Conservation (phyloP, 2,797 vertebrate genomes). For the Martes flavigula region DNA sequence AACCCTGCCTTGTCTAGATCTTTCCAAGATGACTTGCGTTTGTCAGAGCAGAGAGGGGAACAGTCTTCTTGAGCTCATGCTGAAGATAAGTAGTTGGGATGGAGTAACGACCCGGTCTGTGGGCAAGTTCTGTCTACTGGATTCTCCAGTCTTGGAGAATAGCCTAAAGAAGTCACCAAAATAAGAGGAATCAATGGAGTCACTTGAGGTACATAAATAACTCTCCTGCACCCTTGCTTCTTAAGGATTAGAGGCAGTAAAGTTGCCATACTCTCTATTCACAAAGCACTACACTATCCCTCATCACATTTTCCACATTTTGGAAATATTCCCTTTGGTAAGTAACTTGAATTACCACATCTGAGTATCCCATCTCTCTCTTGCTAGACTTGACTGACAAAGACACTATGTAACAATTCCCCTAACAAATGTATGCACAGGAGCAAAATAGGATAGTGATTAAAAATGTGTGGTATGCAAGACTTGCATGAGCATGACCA, state of each 20-base stretch:
- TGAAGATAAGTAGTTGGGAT: not conserved
- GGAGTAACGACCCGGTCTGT: not conserved
- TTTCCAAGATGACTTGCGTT: not conserved
- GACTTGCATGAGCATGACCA: not conserved
- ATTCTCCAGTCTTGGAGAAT: not conserved
- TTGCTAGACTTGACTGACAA: not conserved
- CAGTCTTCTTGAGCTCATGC: not conserved
- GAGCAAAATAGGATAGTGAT: not conserved
- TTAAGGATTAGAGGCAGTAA: not conserved
- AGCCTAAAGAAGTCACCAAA: not conserved
- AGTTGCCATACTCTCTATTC: not conserved
- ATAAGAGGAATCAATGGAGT: not conserved
- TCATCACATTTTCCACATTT: not conserved
- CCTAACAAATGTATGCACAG: not conserved
- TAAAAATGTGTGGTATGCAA: not conserved
- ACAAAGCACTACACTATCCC: not conserved
- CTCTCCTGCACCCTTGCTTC: not conserved
- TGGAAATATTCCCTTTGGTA: not conserved
- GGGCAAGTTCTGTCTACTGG: not conserved
- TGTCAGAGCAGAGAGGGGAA: not conserved
- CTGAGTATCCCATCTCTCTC: not conserved
- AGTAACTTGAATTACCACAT: not conserved
- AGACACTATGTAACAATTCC: not conserved
- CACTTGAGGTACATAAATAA: not conserved
- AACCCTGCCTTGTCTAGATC: not conserved